A percentile compares a stretch with the other conserved stretches of the same genome.
These are phyloP conservation scores for Nemapogon koenigi DNA, from an alignment of 2,888 invertebrate species.

Conservation along the genomic window DNA sequence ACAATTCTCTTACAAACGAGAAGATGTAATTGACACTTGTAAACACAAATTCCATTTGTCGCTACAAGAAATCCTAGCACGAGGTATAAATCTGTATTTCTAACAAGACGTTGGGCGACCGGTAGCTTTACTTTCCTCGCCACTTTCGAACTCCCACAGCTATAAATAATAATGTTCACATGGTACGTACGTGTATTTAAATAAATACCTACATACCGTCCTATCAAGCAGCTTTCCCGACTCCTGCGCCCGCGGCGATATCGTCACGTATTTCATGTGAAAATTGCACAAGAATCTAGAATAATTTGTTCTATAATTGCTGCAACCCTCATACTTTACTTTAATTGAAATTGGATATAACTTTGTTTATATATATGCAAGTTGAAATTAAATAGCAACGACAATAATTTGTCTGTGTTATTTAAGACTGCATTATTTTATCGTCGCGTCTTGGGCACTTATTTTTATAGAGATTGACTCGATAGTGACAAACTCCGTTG, in stretches of 20 bases:
- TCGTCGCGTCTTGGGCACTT: too few relatives aligned
- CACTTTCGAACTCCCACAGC: slow-evolving; percentile 32
- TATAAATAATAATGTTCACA: slow-evolving; percentile 48
- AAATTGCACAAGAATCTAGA: slow-evolving; percentile 7
- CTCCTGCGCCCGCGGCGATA: background rate
- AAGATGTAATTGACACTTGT: background rate
- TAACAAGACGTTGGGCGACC: slow-evolving; percentile 13
- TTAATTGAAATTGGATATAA: too few relatives aligned
- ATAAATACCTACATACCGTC: too few relatives aligned
- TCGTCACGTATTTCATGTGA: slow-evolving; percentile 2
- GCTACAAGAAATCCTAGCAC: background rate
- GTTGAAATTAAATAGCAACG: too few relatives aligned
- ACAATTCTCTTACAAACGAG: too few relatives aligned
- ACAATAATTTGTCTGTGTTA: too few relatives aligned
- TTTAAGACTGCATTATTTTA: too few relatives aligned
- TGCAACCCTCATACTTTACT: too few relatives aligned
- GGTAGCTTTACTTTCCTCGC: slow-evolving; percentile 26
- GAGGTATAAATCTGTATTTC: slow-evolving; percentile 4
- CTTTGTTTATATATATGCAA: too few relatives aligned
- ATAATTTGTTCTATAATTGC: too few relatives aligned
- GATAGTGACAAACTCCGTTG: too few relatives aligned
- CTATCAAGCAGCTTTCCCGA: slow-evolving; percentile 20
- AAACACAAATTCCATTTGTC: background rate
- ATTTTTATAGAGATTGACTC: too few relatives aligned
- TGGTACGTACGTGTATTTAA: slow-evolving; percentile 26